These are phyloP conservation scores for Globia sparganii DNA, from an alignment of 2,888 invertebrate species.

Conservation along the genomic window DNA sequence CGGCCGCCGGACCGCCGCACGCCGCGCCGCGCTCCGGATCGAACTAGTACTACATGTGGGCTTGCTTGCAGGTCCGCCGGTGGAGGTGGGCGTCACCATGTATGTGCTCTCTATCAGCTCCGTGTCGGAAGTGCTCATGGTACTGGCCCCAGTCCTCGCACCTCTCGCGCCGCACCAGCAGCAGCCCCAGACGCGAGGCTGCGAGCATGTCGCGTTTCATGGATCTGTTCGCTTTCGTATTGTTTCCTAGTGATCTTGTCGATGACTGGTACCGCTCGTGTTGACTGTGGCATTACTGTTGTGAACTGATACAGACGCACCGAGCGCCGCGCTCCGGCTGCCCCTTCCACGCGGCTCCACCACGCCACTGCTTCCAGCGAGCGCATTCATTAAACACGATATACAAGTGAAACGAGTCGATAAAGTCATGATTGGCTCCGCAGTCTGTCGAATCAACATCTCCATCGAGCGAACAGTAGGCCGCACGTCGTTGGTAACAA, in stretches of 20 bases:
- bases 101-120: constrained; percentile 99
- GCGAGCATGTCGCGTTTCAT: constrained; percentile 85
- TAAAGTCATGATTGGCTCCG: not conserved
- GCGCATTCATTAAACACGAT: not conserved
- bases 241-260: constrained; percentile 69
- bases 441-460: not conserved
- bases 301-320: constrained; percentile 58
- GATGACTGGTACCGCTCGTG: constrained; percentile 66
- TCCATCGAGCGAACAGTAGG: constrained; percentile 7
- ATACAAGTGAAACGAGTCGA: not conserved
- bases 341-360: constrained; percentile 38
- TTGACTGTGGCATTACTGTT: constrained; percentile 65
- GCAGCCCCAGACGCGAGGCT: constrained; percentile 90
- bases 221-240: constrained; percentile 72
- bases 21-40: constrained; percentile 51
- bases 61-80: constrained; percentile 97
- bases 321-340: constrained; percentile 44
- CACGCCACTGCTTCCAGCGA: constrained; percentile 35
- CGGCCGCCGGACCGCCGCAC: constrained; percentile 18
- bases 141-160: constrained; percentile 89
- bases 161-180: constrained; percentile 75
- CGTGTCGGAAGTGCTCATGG: constrained; percentile 99
- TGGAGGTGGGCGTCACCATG: constrained; percentile 99
- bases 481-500: not conserved
- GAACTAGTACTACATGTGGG: constrained; percentile 92